Base-by-base conservation (phyloP, 2,113 vertebrate genomes). In the Baryphthengus martii region DNA sequence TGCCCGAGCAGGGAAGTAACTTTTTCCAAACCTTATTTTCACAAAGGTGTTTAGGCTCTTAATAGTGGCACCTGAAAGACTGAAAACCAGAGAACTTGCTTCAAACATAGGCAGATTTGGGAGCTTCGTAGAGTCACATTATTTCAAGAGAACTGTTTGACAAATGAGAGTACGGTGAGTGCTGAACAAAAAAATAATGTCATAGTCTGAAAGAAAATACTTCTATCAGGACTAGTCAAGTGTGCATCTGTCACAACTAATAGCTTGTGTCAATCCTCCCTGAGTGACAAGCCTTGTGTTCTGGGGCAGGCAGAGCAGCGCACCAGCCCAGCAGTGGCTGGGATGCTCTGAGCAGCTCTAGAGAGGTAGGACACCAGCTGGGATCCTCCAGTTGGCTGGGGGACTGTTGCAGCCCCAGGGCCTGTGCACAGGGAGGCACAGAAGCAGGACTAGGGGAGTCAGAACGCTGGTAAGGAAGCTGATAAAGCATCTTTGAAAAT, bases 161-260 rank as follows among this genome's bases (percentile, higher is more conserved):
- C 74, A 85, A 94, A 96, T 82, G 91, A 77, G 71, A 35, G 37
- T 37, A 31, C 1, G 13, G 49, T 13, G 49, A 56, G 58, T 4
- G 74, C 84, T 94, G 93, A 96, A 91, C 85, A 96, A 94, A 96
- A 74, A 62, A 93, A 91, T 93, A 94, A 94, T 77, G 93, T 82
- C 91, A 87, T 61, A 78, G 85, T 37, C 85, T 39, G 67, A 49
- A 87, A 92, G 85, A 68, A 92, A 96, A 94, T 13, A 65, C 71
- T 23, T 20, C 85, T 29, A 88, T 93, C 78, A 76, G 81, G 89
- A 85, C 91, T 21, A 85, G 93, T 73, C 89, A 94, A 85, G 84
- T 89, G 87, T 85, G 87, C 1, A 2, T 55, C 81, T 17, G 2
- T 95, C 94, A 94, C 6, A 23, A 68, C 77, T 87, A 96, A 96